phyloP scores from a whole-genome alignment of 2,888 invertebrate species.

The Dicroscelio sp. region DNA sequence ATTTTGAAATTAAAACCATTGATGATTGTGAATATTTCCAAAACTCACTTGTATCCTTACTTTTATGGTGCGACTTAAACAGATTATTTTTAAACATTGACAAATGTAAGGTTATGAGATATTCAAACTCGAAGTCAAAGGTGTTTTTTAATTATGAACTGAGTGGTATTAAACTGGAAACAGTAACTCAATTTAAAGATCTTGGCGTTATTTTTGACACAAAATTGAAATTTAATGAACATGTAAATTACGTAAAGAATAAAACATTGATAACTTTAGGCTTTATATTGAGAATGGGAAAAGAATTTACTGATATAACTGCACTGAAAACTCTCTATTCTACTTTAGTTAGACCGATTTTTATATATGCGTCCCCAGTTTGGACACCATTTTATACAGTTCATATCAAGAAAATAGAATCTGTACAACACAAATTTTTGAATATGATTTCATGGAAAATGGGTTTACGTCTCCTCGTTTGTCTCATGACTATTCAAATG shows the following conservation, averaged over 20 bases:
- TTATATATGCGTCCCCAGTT: neutral
- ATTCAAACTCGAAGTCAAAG: neutral
- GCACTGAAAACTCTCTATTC: neutral
- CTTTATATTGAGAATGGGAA: neutral
- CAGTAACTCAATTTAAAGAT: constrained; percentile 1
- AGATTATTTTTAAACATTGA: neutral
- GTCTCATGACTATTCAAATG: neutral
- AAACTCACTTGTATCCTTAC: neutral
- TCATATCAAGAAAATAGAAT: neutral
- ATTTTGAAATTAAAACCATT: neutral
- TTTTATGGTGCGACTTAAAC: neutral
- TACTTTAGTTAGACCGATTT: neutral
- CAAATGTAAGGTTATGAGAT: constrained; percentile 4
- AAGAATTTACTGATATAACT: neutral
- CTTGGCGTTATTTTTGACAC: neutral
- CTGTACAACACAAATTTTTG: constrained; percentile 9
- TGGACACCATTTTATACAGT: neutral
- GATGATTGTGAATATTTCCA: neutral
- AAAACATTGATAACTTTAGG: neutral
- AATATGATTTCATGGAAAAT: neutral
- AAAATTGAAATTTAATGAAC: neutral
- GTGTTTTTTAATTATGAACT: neutral
- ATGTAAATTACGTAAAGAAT: neutral
- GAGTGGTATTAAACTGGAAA: neutral
- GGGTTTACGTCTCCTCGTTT: neutral